Evolutionary conservation across 2,888 invertebrate genomes (phyloP).

Genomic region (Drosophila glabriapex): DNA sequence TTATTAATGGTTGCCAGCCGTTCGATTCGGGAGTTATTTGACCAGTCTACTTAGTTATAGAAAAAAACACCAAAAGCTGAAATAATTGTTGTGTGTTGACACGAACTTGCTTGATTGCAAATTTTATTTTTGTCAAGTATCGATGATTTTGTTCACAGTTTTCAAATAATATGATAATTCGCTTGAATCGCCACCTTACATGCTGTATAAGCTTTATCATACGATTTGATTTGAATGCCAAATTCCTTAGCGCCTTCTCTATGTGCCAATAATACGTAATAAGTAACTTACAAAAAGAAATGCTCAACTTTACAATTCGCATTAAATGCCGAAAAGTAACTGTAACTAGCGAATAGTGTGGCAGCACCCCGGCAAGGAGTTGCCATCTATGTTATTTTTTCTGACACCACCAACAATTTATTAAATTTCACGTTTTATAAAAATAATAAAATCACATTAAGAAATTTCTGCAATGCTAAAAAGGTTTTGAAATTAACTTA

Average conservation of each 20-base stretch:
- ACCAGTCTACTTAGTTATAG: neutral
- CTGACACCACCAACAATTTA: neutral
- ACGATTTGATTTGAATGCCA: neutral
- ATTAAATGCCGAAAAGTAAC: neutral
- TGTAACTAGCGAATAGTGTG: neutral
- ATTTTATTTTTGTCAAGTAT: conserved; percentile 4
- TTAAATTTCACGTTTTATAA: too few species aligned
- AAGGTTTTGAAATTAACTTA: neutral
- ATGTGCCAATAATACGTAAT: neutral
- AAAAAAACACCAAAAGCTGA: neutral
- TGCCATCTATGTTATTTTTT: neutral
- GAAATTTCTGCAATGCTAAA: neutral
- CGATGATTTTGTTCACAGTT: conserved; percentile 4
- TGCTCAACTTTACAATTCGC: neutral
- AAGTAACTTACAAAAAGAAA: neutral
- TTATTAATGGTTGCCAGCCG: neutral
- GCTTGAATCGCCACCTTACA: neutral
- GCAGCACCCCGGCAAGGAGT: neutral
- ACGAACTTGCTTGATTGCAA: neutral
- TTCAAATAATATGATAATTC: neutral
- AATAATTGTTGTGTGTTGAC: conserved; percentile 2
- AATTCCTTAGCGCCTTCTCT: neutral
- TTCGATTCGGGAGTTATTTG: neutral
- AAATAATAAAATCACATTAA: neutral
- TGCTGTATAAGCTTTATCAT: neutral